Conservation (phyloP, 2,888 invertebrate species). For the Lasioglossum lativentre region DNA sequence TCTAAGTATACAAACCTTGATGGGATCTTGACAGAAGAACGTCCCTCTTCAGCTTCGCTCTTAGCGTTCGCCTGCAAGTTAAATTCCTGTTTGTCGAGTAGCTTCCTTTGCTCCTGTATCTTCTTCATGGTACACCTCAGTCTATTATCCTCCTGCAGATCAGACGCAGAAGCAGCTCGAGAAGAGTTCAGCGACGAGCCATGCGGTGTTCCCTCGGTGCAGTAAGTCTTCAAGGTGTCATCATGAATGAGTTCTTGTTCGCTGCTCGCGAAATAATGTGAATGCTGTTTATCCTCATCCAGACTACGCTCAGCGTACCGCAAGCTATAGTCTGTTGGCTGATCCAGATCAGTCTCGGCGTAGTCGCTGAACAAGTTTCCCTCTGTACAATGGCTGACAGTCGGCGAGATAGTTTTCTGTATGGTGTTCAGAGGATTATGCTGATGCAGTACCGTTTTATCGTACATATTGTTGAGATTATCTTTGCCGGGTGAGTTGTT, state of each 20-base stretch:
- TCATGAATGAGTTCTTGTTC: constrained; percentile 86
- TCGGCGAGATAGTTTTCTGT: constrained; percentile 69
- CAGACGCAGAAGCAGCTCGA: constrained; percentile 94
- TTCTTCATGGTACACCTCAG: constrained; percentile 56
- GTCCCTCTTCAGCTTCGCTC: not conserved
- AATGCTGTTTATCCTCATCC: constrained; percentile 83
- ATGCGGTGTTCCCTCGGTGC: constrained; percentile 95
- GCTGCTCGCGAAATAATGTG: constrained; percentile 74
- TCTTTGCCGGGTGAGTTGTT: constrained; percentile 47
- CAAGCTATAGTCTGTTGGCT: constrained; percentile 96
- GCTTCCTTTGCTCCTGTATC: constrained; percentile 50
- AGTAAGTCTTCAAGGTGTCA: constrained; percentile 95
- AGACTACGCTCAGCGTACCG: constrained; percentile 93
- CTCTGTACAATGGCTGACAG: constrained; percentile 61
- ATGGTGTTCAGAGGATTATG: constrained; percentile 62
- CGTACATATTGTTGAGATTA: constrained; percentile 51
- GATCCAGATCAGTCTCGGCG: constrained; percentile 80
- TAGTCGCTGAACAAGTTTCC: constrained; percentile 76
- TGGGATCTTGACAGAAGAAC: constrained; percentile 15
- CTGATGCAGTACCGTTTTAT: constrained; percentile 50
- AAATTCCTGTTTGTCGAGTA: constrained; percentile 46
- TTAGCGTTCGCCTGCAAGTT: constrained; percentile 40
- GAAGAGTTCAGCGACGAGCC: constrained; percentile 89
- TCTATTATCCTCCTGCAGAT: constrained; percentile 87
- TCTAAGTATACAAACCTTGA: constrained; percentile 35